phyloP scores from a whole-genome alignment of 2,888 invertebrate species.

The Heterodera filipjevi region DNA sequence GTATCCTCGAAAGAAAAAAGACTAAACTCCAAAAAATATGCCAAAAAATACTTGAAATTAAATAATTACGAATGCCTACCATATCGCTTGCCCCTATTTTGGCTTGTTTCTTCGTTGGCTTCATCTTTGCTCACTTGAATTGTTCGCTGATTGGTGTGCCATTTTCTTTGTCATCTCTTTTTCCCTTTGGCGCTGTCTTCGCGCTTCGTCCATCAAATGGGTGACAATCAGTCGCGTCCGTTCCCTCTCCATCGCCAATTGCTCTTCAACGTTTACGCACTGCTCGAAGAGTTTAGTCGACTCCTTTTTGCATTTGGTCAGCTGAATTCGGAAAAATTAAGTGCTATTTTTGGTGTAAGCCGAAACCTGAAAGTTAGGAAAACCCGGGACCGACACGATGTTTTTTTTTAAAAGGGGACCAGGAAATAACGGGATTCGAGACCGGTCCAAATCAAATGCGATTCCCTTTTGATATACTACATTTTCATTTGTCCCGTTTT shows the following conservation, averaged over 20 bases:
- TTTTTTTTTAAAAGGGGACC: too few relatives aligned
- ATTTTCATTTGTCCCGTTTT: too few relatives aligned
- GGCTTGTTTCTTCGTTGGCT: too few relatives aligned
- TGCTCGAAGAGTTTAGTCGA: slow-evolving; percentile 24
- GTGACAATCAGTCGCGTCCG: slow-evolving; percentile 30
- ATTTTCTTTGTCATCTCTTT: background rate
- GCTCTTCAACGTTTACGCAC: slow-evolving; percentile 11
- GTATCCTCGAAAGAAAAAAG: too few relatives aligned
- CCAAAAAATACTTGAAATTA: too few relatives aligned
- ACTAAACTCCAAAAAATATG: too few relatives aligned
- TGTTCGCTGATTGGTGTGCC: background rate
- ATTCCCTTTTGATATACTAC: too few relatives aligned
- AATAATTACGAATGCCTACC: too few relatives aligned
- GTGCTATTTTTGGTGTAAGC: background rate
- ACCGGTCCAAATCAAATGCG: too few relatives aligned
- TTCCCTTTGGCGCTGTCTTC: background rate
- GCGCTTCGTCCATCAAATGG: slow-evolving; percentile 26
- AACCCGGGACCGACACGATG: background rate
- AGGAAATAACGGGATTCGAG: too few relatives aligned
- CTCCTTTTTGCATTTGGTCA: slow-evolving; percentile 21
- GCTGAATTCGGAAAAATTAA: background rate
- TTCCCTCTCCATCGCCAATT: slow-evolving; percentile 16
- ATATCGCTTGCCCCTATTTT: too few relatives aligned
- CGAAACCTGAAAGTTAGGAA: background rate
- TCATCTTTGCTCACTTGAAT: background rate